Evolutionary conservation across 2,888 invertebrate species (phyloP), one percentile per base, ranked within the genome.

Genomic region (Aplocera efformata): DNA sequence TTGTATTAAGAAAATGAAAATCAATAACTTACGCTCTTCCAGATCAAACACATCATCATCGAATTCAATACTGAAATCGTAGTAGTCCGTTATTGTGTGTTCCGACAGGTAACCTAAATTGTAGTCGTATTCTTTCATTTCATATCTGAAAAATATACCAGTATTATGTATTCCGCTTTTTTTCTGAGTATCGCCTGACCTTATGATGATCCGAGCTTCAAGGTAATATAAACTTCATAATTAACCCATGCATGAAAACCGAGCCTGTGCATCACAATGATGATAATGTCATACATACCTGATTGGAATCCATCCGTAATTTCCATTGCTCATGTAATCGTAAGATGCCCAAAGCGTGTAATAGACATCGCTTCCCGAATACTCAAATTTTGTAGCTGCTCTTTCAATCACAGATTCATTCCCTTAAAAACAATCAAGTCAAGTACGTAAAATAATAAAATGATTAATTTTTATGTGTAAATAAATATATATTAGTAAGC

Each of bases 51-150:
- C 53, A 0, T 48, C 44, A 6, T 63, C 48, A 10, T 62, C 54
- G 1, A 73, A 53, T 1, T 58, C 45, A 1, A 45, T 36, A 2
- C 54, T 23, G 26, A 67, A 75, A 9, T 74, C 68, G 10, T 42
- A 54, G 39, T 67, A 78, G 31, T 77, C 70, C 72, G 69, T 76
- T 17, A 79, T 54, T n/a, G 65, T 63, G 17, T 79, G 73, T 2
- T 53, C 50, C 0, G 40, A 36, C 8, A 68, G 51, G 6, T 55
- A 54, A 37, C 75, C 79, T 10, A 71, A 42, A 64, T 69, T 67
- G 1, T 35, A 8, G 30, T 75, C 67, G 40, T 56, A 76, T 17
- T 42, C 32, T 9, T 67, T 48, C 1, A 55, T 25, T 56, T 81
- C 79, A 10, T 67, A 73, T 53, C 82, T 82, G 50, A 17, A 63